These are phyloP conservation scores for Allophyes oxyacanthae DNA, from an alignment of 2,888 invertebrate genomes.

Conservation along the genomic window DNA sequence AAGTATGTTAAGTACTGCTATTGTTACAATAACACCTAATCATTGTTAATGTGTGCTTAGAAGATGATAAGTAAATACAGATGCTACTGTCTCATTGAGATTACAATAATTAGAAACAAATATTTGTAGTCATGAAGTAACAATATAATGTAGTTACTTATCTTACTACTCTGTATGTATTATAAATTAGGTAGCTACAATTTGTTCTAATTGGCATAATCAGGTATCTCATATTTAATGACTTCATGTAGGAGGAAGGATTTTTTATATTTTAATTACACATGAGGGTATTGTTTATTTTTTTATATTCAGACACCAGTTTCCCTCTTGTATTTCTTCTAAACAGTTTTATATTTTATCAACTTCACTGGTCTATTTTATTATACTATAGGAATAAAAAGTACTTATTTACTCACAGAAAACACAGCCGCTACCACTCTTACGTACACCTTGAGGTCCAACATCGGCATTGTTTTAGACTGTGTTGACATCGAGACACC, in stretches of 20 bases:
- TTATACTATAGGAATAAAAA: neutral
- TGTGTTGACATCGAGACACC: constrained; percentile 75
- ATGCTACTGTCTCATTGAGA: constrained; percentile 32
- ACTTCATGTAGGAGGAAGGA: too few relatives aligned
- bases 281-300: constrained; percentile 38
- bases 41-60: neutral
- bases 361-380: too few relatives aligned
- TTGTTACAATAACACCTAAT: constrained; percentile 24
- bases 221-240: too few relatives aligned
- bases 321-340: too few relatives aligned
- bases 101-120: constrained; percentile 30
- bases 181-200: constrained; percentile 11
- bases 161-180: constrained; percentile 4
- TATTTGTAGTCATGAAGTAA: constrained; percentile 9
- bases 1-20: constrained; percentile 1
- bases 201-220: constrained; percentile 10
- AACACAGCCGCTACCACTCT: constrained; percentile 82
- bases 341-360: too few relatives aligned
- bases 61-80: constrained; percentile 27
- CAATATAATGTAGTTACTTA: constrained; percentile 5
- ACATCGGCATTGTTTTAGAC: constrained; percentile 78
- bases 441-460: constrained; percentile 81
- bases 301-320: constrained; percentile 1
- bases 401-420: constrained; percentile 74
- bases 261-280: too few relatives aligned